Conservation (phyloP, 2,888 invertebrate genomes). For the Dorcus hopei region DNA sequence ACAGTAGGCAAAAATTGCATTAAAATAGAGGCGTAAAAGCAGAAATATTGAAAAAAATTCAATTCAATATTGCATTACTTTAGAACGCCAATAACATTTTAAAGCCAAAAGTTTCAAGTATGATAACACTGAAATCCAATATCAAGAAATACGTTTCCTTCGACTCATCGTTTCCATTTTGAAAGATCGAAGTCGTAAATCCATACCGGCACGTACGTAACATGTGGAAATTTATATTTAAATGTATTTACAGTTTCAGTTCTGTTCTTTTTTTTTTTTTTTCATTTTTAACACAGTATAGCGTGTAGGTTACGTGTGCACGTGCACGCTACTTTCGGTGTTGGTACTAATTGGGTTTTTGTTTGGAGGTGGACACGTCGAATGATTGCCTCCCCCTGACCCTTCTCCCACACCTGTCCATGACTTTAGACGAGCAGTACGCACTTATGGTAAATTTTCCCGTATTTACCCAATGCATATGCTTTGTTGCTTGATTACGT, state of each 20-base stretch:
- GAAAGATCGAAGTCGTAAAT: no score
- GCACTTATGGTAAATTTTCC: constrained; percentile 49
- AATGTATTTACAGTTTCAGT: no score
- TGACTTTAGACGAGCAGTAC: constrained; percentile 50
- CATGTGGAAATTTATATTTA: no score
- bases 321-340: constrained; percentile 20
- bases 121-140: no score
- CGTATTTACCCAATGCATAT: constrained; percentile 18
- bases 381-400: constrained; percentile 55
- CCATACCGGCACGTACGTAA: no score
- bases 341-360: constrained; percentile 43
- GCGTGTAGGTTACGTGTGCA: constrained; percentile 14
- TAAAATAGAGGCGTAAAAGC: no score
- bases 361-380: constrained; percentile 55
- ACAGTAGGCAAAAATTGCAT: no score
- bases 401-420: constrained; percentile 49
- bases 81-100: no score
- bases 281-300: constrained; percentile 6
- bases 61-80: neutral
- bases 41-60: no score
- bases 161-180: no score
- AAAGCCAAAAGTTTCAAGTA: no score
- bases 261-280: neutral
- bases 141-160: no score
- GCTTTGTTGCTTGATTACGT: neutral